A percentile compares a stretch with the other conserved stretches of the same genome.
These are phyloP conservation scores for Magallana angulata DNA, from an alignment of 1,140 invertebrate species.

Conservation along the genomic window DNA sequence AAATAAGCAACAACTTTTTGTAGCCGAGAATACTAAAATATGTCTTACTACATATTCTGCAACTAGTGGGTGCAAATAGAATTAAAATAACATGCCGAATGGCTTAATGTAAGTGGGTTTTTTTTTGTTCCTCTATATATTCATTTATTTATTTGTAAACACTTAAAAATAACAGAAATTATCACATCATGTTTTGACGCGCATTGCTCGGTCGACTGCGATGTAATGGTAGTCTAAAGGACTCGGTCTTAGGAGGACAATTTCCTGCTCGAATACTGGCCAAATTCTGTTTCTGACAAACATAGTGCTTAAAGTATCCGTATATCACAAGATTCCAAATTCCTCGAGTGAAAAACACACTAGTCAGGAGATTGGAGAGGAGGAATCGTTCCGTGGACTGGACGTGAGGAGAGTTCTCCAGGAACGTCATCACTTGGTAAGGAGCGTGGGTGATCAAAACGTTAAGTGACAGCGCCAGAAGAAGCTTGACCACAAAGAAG, in stretches of 20 bases:
- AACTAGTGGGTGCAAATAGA: no score
- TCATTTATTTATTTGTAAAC: neutral
- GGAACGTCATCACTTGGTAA: conserved; percentile 59
- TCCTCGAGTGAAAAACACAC: conserved; percentile 62
- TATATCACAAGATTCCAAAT: conserved; percentile 71
- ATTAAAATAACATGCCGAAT: no score
- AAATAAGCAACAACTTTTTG: no score
- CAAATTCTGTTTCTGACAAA: conserved; percentile 63
- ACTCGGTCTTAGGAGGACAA: conserved; percentile 8
- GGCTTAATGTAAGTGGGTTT: no score
- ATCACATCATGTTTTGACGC: neutral
- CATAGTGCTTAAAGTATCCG: conserved; percentile 67
- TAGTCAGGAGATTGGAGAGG: conserved; percentile 53
- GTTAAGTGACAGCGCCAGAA: conserved; percentile 61
- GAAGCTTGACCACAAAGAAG: conserved; percentile 67
- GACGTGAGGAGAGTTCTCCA: conserved; percentile 40
- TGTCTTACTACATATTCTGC: no score
- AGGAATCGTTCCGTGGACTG: conserved; percentile 16
- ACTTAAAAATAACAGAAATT: neutral
- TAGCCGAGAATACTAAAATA: no score
- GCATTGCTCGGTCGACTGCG: neutral
- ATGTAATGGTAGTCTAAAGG: neutral
- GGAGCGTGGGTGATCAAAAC: conserved; percentile 63
- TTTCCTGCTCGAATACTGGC: conserved; percentile 52
- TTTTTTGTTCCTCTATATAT: neutral